Evolutionary conservation across 2,113 vertebrate genomes (phyloP).

Genomic region (Brachypteracias leptosomus): DNA sequence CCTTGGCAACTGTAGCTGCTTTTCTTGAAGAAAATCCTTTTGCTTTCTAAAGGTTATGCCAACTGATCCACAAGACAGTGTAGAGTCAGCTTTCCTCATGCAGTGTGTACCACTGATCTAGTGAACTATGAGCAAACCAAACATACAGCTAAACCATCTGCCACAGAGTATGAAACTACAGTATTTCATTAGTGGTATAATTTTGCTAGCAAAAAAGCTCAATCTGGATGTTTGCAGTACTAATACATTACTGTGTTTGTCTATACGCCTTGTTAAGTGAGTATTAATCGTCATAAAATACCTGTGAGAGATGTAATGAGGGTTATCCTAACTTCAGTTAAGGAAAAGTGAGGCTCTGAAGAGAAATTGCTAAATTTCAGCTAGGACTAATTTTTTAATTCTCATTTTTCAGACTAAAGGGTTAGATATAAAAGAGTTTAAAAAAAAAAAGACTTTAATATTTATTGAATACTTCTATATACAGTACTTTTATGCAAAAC

Average conservation of each 20-base stretch:
- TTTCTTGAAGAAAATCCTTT: background rate
- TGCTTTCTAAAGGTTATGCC: background rate
- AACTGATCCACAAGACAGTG: background rate
- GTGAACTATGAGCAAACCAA: background rate
- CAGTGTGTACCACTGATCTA: background rate
- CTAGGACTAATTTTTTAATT: background rate
- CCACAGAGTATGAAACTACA: background rate
- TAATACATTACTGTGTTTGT: background rate
- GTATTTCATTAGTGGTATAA: background rate
- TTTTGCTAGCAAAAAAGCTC: background rate
- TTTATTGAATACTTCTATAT: background rate
- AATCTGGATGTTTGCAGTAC: background rate
- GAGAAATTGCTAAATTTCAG: background rate
- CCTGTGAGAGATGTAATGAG: background rate
- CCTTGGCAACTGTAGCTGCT: background rate
- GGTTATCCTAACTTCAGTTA: background rate
- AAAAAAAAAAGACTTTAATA: background rate
- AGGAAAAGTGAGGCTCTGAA: background rate
- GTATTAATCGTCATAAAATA: background rate
- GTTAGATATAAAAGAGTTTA: background rate
- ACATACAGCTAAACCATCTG: background rate
- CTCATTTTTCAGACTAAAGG: background rate
- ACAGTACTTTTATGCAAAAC: background rate
- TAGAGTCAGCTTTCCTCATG: background rate
- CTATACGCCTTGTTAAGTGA: background rate